Base-by-base conservation (phyloP, 2,113 vertebrate genomes). In the Girardinichthys multiradiatus region DNA sequence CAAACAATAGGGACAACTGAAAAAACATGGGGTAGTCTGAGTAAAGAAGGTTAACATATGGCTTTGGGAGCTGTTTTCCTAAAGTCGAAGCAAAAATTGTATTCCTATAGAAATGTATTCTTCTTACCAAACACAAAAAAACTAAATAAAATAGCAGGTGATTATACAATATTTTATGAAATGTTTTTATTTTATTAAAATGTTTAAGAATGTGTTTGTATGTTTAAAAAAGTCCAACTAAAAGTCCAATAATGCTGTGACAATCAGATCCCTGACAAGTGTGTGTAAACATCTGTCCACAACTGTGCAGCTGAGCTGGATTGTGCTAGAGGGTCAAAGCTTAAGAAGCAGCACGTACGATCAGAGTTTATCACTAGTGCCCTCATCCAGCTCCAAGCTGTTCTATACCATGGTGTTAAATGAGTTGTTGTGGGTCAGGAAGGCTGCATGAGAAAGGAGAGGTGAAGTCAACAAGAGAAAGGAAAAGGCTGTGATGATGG, bases 401-500 rank as follows among this genome's bases (percentile, higher is more conserved):
- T 61, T 65, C 80, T 8, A 76, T 79, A 76, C 48, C 63, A 65
- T 69, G 31, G 64, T 39, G 60, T 69, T 68, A 76, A 58, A 83
- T 86, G 73, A 89, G 87, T 87, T 71, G 77, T 48, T 45, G 63
- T 26, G 60, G 84, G 85, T 80, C 76, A 69, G 73, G 65, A 58
- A 21, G 1, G 0, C 39, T 4, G 28, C 35, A n/a, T n/a, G 57
- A 28, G 60, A 57, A 61, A 71, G 54, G 35, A 54, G 21, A 63
- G 72, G 76, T 58, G 68, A 72, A 64, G 81, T 69, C 37, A 27
- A 31, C 28, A 37, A 62, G 57, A 15, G 51, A 54, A 12, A 45
- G 14, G 19, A 65, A 60, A 48, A 69, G 17, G 39, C 31, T 57
- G 74, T 4, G 19, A 26, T 27, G 57, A 57, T 57, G 59, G 57